Evolutionary conservation across 2,888 invertebrate genomes (phyloP).

Genomic region (Leucoptera coffeella): DNA sequence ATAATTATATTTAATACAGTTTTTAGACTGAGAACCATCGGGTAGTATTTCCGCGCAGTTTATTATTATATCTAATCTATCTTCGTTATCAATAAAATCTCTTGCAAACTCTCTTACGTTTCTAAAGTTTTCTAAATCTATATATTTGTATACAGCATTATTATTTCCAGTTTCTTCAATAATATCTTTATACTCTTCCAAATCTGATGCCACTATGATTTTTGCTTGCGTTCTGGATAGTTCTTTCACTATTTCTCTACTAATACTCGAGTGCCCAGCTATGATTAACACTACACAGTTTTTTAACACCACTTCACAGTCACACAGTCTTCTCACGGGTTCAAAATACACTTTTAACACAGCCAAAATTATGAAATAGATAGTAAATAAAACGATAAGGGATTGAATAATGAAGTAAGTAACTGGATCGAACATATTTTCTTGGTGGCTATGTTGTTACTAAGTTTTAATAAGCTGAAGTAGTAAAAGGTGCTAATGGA

Average conservation of each 20-base stretch:
- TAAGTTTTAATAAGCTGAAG: too few relatives aligned
- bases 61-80: constrained; percentile 54
- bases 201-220: constrained; percentile 68
- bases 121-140: constrained; percentile 44
- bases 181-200: constrained; percentile 65
- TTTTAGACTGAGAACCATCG: too few relatives aligned
- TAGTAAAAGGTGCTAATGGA: too few relatives aligned
- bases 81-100: constrained; percentile 41
- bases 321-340: constrained; percentile 16
- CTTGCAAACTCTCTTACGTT: constrained; percentile 56
- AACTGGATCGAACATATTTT: too few relatives aligned
- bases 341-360: constrained; percentile 12
- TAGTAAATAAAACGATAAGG: too few relatives aligned
- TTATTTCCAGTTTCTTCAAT: constrained; percentile 63
- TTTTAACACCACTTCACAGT: constrained; percentile 16
- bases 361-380: too few relatives aligned
- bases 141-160: constrained; percentile 52
- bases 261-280: constrained; percentile 79
- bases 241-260: constrained; percentile 66
- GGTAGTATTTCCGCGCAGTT: constrained; percentile 67
- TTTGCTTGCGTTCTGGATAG: constrained; percentile 66
- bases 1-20: too few relatives aligned
- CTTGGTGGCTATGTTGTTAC: too few relatives aligned
- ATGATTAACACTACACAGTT: constrained; percentile 68
- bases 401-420: too few relatives aligned